A percentile compares a stretch with the other conserved stretches of the same genome.
phyloP scores from a whole-genome alignment of 2,888 invertebrate species.

The Ametastegia equiseti region DNA sequence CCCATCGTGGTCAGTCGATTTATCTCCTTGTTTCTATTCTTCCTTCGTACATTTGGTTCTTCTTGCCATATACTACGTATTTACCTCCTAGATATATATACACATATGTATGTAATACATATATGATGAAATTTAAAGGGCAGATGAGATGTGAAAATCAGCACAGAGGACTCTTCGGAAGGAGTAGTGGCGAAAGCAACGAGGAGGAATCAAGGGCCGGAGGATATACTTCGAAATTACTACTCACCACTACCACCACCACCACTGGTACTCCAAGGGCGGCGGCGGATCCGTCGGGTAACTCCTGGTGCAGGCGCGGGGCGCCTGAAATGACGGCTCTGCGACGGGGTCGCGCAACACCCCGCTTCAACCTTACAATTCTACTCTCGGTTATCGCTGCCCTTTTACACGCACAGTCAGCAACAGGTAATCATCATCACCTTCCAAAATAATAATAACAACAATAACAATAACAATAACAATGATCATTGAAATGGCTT shows the following conservation, averaged over 20 bases:
- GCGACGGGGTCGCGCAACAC: constrained; percentile 69
- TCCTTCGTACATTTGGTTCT: too few relatives aligned
- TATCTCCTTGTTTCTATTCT: too few relatives aligned
- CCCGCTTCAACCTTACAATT: constrained; percentile 65
- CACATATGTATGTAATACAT: too few relatives aligned
- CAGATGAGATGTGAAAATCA: constrained; percentile 69
- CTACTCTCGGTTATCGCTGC: constrained; percentile 66
- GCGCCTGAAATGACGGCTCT: constrained; percentile 73
- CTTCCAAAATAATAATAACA: neutral
- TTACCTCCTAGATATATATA: too few relatives aligned
- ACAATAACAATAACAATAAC: neutral
- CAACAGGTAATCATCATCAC: constrained; percentile 64
- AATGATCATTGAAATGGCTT: neutral
- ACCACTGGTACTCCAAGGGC: constrained; percentile 56
- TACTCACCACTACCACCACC: neutral
- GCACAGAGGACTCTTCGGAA: constrained; percentile 48
- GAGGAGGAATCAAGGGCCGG: constrained; percentile 55
- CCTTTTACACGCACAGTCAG: constrained; percentile 65
- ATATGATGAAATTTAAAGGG: constrained; percentile 45
- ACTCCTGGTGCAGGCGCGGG: constrained; percentile 67
- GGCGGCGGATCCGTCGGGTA: constrained; percentile 61
- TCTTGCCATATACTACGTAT: too few relatives aligned
- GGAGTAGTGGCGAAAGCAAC: constrained; percentile 49
- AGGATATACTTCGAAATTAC: constrained; percentile 50
- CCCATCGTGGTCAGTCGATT: too few relatives aligned